Evolutionary conservation across 2,797 vertebrate genomes (phyloP), one percentile per base, ranked within the genome.

Genomic region (Pseudopleuronectes americanus): DNA sequence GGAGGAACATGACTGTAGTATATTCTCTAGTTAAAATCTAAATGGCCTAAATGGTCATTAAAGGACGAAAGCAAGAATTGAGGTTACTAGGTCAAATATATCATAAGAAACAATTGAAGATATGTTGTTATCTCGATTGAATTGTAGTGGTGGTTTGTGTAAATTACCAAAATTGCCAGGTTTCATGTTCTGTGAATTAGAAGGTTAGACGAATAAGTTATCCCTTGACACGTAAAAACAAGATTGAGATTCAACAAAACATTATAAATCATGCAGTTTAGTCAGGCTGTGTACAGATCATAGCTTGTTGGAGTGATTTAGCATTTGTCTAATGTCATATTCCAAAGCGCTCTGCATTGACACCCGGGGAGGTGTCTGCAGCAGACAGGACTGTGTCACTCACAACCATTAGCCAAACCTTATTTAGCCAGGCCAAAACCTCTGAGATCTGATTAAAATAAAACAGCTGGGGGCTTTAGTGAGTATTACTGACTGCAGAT

Each of bases 381-480:
- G 57, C 3, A 1, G 69, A 76, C 64, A 63, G 80, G 80, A 85
- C 73, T 51, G 63, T 68, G 85, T 81, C 77, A 83, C 64, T 74
- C 74, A 41, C 54, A 74, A 59, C 76, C 81, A 81, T 73, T 80
- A 80, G 81, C 64, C 68, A 78, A 31, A 81, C 86, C 81, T 89
- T 82, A 80, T 89, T 84, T 84, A 58, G 71, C 65, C 55, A 23
- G 68, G 75, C 85, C 84, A 86, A 90, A 86, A 85, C 82, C 81
- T 62, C 72, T 71, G 70, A 76, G 77, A 87, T 87, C 83, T 89
- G 92, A 94, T 85, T 92, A 89, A 93, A 91, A 85, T 71, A 90
- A 92, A 92, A 92, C 91, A 94, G 85, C 89, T 94, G 90, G 85
- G 71, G 71, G 89, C 48, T 80, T 90, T 85, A 88, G 88, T 23